Evolutionary conservation across 64 coral and sea anemone species (phyloP), one percentile per base, ranked within the genome.

Genomic region (Porites australiensis): DNA sequence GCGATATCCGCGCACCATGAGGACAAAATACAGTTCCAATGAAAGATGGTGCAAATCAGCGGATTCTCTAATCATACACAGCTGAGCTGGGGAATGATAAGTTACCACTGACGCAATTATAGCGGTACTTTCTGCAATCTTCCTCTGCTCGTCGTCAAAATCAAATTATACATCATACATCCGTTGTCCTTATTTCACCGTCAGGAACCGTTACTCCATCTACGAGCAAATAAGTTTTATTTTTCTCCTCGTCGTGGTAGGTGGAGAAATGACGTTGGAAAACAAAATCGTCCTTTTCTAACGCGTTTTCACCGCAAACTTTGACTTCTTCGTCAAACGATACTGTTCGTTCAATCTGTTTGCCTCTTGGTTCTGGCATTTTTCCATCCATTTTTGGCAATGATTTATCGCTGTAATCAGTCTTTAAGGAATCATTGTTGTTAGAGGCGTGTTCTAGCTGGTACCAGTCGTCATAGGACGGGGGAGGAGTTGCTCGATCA

Each of bases 171-270:
- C n/a, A 57, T 94, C 75, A 98, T 45, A 98, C 95, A 44, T 91
- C 87, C 13, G 95, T 88, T 44, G 92, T 98, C 66, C 82, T 91
- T 16, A 98, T 91, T 65, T 98, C 83, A 57, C 64, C 72, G n/a
- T 98, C 95, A 4, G 95, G 67, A 83, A 98, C 72, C 19, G 74
- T 75, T 70, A 89, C 69, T 27, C 95, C 95, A 60, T 98, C 95
- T 44, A 98, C 92, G 49, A 94, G 90, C 45, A 98, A 94, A 68
- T 87, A 94, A 59, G 79, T 87, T 53, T 84, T 66, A 75, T 98
- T 94, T 50, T 58, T 91, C 46, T 88, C 78, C 9, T 86, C 46
- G 74, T 98, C 95, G n/a, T 91, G 86, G 15, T 91, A 87, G 20
- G 95, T 90, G 2, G 82, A 78, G 44, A 95, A 69, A 51, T 91